phyloP scores from a whole-genome alignment of 2,797 vertebrate genomes.

The Zalophus californianus region DNA sequence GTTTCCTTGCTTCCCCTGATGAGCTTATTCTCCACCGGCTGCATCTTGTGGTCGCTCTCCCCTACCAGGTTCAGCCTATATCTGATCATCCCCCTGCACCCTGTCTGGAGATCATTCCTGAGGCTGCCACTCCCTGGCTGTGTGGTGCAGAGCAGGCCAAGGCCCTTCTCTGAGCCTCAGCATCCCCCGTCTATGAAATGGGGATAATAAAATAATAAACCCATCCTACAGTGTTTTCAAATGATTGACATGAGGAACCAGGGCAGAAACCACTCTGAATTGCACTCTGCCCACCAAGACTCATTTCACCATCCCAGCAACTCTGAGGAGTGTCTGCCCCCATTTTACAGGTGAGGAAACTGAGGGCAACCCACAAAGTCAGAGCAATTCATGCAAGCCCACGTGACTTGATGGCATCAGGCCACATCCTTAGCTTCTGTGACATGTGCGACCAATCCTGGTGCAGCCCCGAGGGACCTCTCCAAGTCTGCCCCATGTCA shows the following conservation, averaged over 20 bases:
- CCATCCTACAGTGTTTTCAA: neutral
- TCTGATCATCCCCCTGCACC: rapidly evolving
- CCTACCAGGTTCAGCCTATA: neutral
- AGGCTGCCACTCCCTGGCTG: neutral
- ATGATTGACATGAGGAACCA: neutral
- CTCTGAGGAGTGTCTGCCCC: neutral
- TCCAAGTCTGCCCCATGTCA: neutral
- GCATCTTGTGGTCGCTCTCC: neutral
- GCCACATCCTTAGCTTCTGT: neutral
- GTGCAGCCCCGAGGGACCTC: rapidly evolving
- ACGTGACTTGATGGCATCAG: rapidly evolving
- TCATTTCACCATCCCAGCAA: neutral
- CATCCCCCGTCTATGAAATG: neutral
- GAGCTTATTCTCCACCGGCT: too few relatives aligned
- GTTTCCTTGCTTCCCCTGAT: neutral
- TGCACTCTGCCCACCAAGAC: neutral
- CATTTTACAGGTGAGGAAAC: neutral
- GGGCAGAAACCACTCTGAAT: neutral
- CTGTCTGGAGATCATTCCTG: neutral
- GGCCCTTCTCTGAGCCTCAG: neutral
- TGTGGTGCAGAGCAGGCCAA: neutral
- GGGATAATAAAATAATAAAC: neutral
- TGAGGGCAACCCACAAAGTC: neutral
- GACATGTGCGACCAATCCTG: neutral
- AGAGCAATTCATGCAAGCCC: neutral